A percentile compares a stretch with the other conserved stretches of the same genome.
Conservation (phyloP, 2,888 invertebrate species). For the Pterostichus madidus region DNA sequence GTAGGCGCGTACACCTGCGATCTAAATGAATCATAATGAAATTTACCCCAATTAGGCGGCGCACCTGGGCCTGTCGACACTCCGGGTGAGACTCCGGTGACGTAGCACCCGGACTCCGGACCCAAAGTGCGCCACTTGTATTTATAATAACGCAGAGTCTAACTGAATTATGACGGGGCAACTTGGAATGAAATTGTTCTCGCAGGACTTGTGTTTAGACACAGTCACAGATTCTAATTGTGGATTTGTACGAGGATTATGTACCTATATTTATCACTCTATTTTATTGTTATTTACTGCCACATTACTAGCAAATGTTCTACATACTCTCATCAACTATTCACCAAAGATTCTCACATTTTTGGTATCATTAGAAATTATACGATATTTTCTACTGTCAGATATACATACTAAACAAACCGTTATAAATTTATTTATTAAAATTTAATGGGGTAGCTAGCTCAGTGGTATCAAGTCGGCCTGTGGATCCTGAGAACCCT, state of each 20-base stretch:
- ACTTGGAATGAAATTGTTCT: constrained; percentile 1
- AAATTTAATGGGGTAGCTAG: no score
- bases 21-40: constrained; percentile 51
- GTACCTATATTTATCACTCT: background rate
- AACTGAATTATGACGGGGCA: constrained; percentile 2
- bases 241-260: background rate
- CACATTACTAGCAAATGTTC: no score
- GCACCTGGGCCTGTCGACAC: constrained; percentile 37
- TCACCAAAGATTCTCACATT: no score
- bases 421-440: no score
- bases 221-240: constrained; percentile 9
- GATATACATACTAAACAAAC: no score
- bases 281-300: no score
- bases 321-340: no score
- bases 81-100: background rate
- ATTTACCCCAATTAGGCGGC: constrained; percentile 48
- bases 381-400: no score
- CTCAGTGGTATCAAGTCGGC: no score
- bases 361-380: no score
- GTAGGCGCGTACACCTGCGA: constrained; percentile 27
- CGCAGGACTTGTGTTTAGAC: background rate
- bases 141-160: background rate
- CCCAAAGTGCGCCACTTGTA: background rate
- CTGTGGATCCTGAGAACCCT: no score
- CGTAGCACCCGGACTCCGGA: background rate